Evolutionary conservation across 53 echinoderm and acorn worm species (phyloP), one percentile per base, ranked within the genome.

Genomic region (Hippasteria phrygiana): DNA sequence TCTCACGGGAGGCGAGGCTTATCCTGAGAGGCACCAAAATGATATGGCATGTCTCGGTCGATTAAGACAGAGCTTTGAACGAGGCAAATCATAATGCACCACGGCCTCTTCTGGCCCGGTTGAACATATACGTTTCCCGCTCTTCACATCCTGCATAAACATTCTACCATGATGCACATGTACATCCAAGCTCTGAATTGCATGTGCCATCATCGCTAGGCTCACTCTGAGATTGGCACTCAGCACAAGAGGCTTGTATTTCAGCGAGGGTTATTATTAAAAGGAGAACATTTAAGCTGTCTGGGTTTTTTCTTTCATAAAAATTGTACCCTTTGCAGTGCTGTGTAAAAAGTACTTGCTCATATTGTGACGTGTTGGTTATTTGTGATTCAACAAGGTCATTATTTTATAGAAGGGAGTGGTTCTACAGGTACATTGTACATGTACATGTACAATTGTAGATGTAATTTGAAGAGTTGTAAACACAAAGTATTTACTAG

Each of bases 81-180:
- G 71, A 51, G 85, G 64, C 67, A 40, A 56, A 62, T 79, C 39
- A 79, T 79, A 43, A 82, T 82, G 64, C 45, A 48, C 24, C 42
- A 62, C n/a, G n/a, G n/a, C n/a, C n/a, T 45, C 62, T 62, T 39
- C 42, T 14, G 24, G 56, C 66, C 14, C 64, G 5, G 64, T 8
- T 3, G 31, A 11, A 32, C 43, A 35, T 82, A 82, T 20, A 47
- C 10, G 47, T 55, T 33, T n/a, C 37, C 38, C 11, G 38, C 62
- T n/a, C 11, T 51, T 37, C 50, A 14, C 27, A 77, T 41, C 33
- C 22, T 33, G 55, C 54, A 32, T 1, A 27, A 77, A 54, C 32
- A 55, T 55, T 77, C 53, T 77, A 51, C 17, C 11, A 31, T 35
- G 38, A 7, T n/a, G 42, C 22, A 22, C 31, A 27, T 26, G 36